phyloP scores from a whole-genome alignment of 2,888 invertebrate species.

The Ormyrus nitidulus region DNA sequence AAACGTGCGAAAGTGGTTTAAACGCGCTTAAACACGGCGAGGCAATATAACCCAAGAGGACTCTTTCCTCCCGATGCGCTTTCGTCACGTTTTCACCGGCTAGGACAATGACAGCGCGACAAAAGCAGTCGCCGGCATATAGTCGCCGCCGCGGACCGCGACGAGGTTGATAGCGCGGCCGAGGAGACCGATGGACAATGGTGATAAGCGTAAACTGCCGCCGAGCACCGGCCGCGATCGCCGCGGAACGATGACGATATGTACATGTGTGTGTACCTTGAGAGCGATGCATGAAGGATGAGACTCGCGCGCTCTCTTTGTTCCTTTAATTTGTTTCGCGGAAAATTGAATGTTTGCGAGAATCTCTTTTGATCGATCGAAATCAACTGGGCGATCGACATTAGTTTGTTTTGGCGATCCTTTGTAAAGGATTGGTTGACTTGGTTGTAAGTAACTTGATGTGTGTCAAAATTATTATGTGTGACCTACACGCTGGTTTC shows the following conservation, averaged over 20 bases:
- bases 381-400: too few relatives aligned
- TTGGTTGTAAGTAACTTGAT: too few relatives aligned
- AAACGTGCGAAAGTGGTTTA: background rate
- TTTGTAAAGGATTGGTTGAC: too few relatives aligned
- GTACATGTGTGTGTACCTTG: background rate
- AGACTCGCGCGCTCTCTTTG: slow-evolving; percentile 30
- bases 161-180: slow-evolving; percentile 48
- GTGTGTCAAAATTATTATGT: too few relatives aligned
- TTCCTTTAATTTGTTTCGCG: background rate
- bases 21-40: too few relatives aligned
- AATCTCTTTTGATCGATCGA: too few relatives aligned
- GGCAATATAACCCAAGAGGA: too few relatives aligned
- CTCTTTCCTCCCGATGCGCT: background rate
- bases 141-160: slow-evolving; percentile 11
- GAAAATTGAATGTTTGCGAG: too few relatives aligned
- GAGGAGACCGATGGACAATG: slow-evolving; percentile 53
- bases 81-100: slow-evolving; percentile 57
- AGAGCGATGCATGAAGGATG: slow-evolving; percentile 23
- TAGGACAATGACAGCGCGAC: slow-evolving; percentile 44
- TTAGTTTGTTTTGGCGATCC: too few relatives aligned
- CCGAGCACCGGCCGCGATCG: too few relatives aligned
- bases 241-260: too few relatives aligned
- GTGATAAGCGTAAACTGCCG: slow-evolving; percentile 29
- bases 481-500: too few relatives aligned
- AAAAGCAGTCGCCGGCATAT: background rate